phyloP scores from a whole-genome alignment of 2,797 vertebrate genomes.

The Lates japonicus region DNA sequence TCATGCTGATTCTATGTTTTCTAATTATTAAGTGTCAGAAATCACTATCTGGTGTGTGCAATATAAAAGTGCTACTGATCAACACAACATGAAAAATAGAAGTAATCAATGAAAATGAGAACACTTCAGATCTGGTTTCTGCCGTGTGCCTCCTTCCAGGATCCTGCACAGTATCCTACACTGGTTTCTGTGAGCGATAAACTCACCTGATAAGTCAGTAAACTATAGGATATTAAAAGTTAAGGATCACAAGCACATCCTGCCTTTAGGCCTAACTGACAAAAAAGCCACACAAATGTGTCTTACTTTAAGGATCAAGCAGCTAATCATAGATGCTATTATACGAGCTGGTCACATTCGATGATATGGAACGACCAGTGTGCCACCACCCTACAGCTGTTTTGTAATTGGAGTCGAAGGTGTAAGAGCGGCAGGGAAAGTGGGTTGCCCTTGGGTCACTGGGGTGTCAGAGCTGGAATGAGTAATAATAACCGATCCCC shows the following conservation, averaged over 20 bases:
- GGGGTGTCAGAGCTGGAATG: slow-evolving; percentile 54
- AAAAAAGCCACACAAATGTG: slow-evolving; percentile 25
- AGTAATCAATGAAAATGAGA: no score
- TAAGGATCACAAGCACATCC: slow-evolving; percentile 25
- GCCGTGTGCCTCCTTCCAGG: background rate
- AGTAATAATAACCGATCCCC: slow-evolving; percentile 61
- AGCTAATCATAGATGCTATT: slow-evolving; percentile 53
- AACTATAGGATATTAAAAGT: slow-evolving; percentile 27
- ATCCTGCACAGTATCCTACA: background rate
- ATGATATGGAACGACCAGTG: slow-evolving; percentile 38
- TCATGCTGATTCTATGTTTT: background rate
- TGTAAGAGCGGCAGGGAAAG: slow-evolving; percentile 50
- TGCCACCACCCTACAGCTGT: slow-evolving; percentile 52
- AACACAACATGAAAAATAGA: background rate
- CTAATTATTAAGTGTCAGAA: background rate
- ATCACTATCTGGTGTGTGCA: no score
- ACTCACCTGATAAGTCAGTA: slow-evolving; percentile 18
- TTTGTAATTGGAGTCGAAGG: slow-evolving; percentile 66
- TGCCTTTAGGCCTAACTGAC: slow-evolving; percentile 27
- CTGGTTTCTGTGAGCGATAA: slow-evolving; percentile 21
- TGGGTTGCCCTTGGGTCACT: slow-evolving; percentile 50
- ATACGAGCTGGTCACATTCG: slow-evolving; percentile 42
- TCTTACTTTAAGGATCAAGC: slow-evolving; percentile 34
- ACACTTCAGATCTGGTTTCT: background rate
- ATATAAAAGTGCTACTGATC: background rate